Conservation (phyloP, 1,140 invertebrate genomes). For the Eueides isabella region DNA sequence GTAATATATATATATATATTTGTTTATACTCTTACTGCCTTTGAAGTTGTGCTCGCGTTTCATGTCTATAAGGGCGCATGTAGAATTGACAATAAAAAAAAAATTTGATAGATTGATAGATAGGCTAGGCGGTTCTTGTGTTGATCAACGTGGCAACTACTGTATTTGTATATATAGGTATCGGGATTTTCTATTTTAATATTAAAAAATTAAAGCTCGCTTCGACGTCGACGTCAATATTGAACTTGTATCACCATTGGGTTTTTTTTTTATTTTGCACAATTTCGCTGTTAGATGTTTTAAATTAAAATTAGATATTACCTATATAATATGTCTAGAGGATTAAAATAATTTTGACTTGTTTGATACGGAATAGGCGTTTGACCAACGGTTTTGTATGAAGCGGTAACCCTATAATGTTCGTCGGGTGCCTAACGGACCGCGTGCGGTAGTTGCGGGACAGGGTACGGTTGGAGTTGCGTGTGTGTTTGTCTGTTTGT, state of each 20-base stretch:
- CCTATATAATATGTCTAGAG: not conserved
- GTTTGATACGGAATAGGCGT: not conserved
- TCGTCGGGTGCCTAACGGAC: conserved; percentile 19
- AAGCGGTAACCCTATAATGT: conserved; percentile 1
- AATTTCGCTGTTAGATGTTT: conserved; percentile 10
- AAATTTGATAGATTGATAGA: conserved; percentile 28
- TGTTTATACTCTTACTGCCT: conserved; percentile 57
- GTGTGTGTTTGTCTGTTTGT: conserved; percentile 12
- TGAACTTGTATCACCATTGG: not conserved
- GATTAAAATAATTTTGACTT: not conserved
- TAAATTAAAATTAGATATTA: conserved; percentile 3
- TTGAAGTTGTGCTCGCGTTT: conserved; percentile 46
- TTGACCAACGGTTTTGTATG: not conserved
- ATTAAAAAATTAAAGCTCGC: conserved; percentile 10
- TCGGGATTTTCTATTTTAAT: conserved; percentile 8
- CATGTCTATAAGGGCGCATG: conserved; percentile 37
- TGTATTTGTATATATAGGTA: conserved; percentile 29
- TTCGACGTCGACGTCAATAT: not conserved
- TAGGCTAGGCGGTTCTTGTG: conserved; percentile 11
- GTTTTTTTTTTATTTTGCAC: conserved; percentile 6
- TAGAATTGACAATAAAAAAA: conserved; percentile 58
- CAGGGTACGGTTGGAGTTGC: not conserved
- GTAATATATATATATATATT: conserved; percentile 38
- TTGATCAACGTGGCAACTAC: conserved; percentile 25
- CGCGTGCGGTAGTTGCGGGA: not conserved